Conservation (phyloP, 2,888 invertebrate species). For the Harmothoe impar region DNA sequence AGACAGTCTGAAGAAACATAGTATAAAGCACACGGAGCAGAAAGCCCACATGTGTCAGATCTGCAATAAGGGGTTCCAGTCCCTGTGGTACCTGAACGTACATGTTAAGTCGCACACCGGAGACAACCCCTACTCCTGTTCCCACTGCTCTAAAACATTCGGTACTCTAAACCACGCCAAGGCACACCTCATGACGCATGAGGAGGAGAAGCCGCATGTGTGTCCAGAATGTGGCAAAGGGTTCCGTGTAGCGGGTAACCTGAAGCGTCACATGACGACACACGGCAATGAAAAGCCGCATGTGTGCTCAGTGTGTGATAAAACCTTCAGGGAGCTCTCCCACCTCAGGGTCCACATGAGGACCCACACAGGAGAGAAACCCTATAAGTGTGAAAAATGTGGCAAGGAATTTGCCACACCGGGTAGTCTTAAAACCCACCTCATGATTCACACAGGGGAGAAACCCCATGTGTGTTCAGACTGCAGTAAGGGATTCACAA, state of each 20-base stretch:
- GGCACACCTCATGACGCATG: not conserved
- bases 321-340: not conserved
- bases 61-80: not conserved
- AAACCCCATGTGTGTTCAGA: not conserved
- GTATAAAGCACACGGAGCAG: not conserved
- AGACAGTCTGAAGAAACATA: not conserved
- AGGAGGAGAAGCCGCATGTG: not conserved
- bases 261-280: not conserved
- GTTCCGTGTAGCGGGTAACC: not conserved
- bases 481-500: not conserved
- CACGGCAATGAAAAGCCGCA: not conserved
- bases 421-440: not conserved
- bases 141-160: not conserved
- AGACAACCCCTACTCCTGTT: not conserved
- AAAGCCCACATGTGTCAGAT: not conserved
- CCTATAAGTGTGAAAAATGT: not conserved
- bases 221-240: not conserved
- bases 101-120: constrained; percentile 1
- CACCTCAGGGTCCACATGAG: not conserved
- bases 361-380: constrained; percentile 9
- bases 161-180: too few species aligned
- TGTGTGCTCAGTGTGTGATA: not conserved
- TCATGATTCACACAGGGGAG: not conserved
- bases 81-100: not conserved
- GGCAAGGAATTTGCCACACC: not conserved